Percentiles rank a stretch among this genome's conserved stretches.
Evolutionary conservation across 2,797 vertebrate genomes (phyloP).

Genomic region (Phalloptychus januarius): DNA sequence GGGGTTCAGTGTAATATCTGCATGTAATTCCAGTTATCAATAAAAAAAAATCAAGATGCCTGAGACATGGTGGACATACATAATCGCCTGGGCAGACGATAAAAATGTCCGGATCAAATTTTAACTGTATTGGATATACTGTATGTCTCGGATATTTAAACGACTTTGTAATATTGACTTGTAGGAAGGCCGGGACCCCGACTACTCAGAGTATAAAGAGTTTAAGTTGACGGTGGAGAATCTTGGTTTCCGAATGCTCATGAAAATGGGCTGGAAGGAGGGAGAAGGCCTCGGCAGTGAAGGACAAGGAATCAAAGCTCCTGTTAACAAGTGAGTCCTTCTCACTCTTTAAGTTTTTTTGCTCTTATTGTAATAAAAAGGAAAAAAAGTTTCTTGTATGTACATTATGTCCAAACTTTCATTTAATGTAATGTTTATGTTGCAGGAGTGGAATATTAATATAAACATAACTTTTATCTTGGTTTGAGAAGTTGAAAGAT

Average conservation of each 20-base stretch:
- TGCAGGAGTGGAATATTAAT: not conserved
- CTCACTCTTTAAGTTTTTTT: conserved; percentile 7
- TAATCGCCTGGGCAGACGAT: not conserved
- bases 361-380: not conserved
- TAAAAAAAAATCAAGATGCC: not conserved
- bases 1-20: not conserved
- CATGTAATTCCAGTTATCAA: not conserved
- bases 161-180: conserved; percentile 31
- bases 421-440: not conserved
- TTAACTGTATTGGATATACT: not conserved
- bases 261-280: conserved; percentile 99
- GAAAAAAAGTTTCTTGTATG: not conserved
- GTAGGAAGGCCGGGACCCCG: conserved; percentile 96
- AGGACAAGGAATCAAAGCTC: conserved; percentile 93
- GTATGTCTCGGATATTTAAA: not conserved
- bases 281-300: conserved; percentile 94
- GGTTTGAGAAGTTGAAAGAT: not conserved
- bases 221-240: conserved; percentile 99
- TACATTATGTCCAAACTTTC: not conserved
- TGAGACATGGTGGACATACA: not conserved
- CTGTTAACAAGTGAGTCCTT: conserved; percentile 88
- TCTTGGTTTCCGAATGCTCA: conserved; percentile 98
- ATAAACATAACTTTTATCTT: not conserved
- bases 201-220: conserved; percentile 99
- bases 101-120: not conserved